These are phyloP conservation scores for Brachionus paranguensis DNA, from an alignment of 1,140 invertebrate species.

Conservation along the genomic window DNA sequence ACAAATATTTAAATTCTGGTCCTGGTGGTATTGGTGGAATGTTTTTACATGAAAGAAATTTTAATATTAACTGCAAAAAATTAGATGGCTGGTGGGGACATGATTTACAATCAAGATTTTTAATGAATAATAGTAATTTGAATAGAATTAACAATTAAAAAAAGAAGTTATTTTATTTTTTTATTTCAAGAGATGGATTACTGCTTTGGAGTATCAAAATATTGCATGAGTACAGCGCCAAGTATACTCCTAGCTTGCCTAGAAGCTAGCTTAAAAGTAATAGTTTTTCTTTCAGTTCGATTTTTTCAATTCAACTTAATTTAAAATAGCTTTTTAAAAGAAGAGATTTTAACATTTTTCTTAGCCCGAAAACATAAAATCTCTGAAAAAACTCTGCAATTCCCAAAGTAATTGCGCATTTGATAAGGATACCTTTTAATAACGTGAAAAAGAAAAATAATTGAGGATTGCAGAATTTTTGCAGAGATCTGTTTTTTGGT, in stretches of 20 bases:
- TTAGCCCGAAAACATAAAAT: too few relatives aligned
- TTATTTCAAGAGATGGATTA: constrained; percentile 53
- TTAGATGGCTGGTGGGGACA: constrained; percentile 59
- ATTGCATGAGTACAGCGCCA: constrained; percentile 60
- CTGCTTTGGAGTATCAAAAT: constrained; percentile 56
- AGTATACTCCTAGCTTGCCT: constrained; percentile 57
- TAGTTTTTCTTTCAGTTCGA: not conserved
- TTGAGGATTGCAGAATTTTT: too few relatives aligned
- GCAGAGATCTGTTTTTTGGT: too few relatives aligned
- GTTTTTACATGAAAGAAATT: constrained; percentile 46
- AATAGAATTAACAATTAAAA: not conserved
- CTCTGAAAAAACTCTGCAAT: too few relatives aligned
- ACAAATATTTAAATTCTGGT: constrained; percentile 63
- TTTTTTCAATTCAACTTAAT: not conserved
- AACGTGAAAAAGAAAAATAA: too few relatives aligned
- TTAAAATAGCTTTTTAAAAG: too few relatives aligned
- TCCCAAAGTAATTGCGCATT: too few relatives aligned
- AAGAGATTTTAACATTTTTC: too few relatives aligned
- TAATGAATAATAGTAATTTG: constrained; percentile 56
- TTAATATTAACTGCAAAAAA: constrained; percentile 47
- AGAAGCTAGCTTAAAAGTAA: constrained; percentile 58
- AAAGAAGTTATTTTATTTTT: not conserved
- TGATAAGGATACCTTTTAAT: too few relatives aligned
- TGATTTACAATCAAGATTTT: constrained; percentile 53
- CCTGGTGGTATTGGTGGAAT: constrained; percentile 57